Conservation (phyloP, 1,140 invertebrate genomes). For the Sarcophaga bullata region DNA sequence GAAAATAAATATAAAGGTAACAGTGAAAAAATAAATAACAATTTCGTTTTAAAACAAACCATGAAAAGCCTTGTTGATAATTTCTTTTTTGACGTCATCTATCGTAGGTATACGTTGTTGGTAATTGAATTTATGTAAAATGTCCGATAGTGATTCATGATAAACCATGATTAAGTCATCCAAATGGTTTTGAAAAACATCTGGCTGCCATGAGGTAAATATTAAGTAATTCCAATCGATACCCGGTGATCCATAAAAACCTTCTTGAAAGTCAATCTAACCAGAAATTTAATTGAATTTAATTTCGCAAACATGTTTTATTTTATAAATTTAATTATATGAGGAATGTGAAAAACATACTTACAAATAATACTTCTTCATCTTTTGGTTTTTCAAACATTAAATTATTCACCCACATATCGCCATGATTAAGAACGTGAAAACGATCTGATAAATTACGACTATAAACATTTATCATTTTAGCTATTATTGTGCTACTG, state of each 20-base stretch:
- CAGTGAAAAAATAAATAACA: not conserved
- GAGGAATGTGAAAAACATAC: constrained; percentile 47
- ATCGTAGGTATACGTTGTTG: constrained; percentile 59
- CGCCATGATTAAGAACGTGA: constrained; percentile 72
- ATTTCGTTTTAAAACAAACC: constrained; percentile 47
- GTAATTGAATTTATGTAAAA: constrained; percentile 59
- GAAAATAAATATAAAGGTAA: constrained; percentile 14
- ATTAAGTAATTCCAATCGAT: constrained; percentile 49
- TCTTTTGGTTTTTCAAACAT: constrained; percentile 69
- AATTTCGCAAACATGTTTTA: constrained; percentile 1
- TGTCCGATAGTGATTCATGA: constrained; percentile 48
- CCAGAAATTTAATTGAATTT: not conserved
- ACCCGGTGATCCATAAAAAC: constrained; percentile 48
- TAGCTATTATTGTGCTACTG: constrained; percentile 54
- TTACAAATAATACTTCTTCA: constrained; percentile 68
- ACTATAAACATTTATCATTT: constrained; percentile 49
- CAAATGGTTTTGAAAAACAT: constrained; percentile 49
- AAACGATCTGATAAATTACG: constrained; percentile 64
- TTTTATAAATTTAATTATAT: constrained; percentile 22
- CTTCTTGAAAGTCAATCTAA: constrained; percentile 50
- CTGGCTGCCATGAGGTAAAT: constrained; percentile 43
- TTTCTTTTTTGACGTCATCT: constrained; percentile 48
- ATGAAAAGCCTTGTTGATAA: constrained; percentile 51
- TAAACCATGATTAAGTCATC: constrained; percentile 63
- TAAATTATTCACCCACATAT: constrained; percentile 73